A percentile compares a stretch with the other conserved stretches of the same genome.
Conservation (phyloP, 1,140 invertebrate species). For the Drosophila nikananu region DNA sequence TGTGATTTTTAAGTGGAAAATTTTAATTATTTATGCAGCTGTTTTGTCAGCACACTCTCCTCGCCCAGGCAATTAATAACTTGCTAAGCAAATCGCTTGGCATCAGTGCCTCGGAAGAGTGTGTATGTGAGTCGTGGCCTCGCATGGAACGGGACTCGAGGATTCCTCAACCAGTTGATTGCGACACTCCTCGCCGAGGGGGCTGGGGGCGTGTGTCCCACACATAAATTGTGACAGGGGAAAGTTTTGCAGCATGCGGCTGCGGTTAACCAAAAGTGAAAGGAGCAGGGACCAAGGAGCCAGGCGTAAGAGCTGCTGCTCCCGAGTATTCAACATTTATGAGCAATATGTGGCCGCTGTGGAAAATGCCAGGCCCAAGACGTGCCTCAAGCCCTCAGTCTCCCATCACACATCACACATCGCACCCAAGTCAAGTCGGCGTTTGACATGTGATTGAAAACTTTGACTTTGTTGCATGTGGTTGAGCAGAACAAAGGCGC, state of each 20-base stretch:
- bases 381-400: conserved; percentile 20
- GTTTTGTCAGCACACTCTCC: conserved; percentile 48
- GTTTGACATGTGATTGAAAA: conserved; percentile 83
- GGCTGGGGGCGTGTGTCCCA: conserved; percentile 14
- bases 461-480: conserved; percentile 81
- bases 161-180: conserved; percentile 67
- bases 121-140: not conserved
- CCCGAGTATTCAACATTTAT: conserved; percentile 70
- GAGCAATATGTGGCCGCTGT: conserved; percentile 79
- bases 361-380: conserved; percentile 59
- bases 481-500: conserved; percentile 50
- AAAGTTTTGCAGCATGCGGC: conserved; percentile 67
- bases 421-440: conserved; percentile 67
- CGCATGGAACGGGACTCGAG: conserved; percentile 1
- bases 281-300: conserved; percentile 1
- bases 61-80: conserved; percentile 66
- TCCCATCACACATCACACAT: conserved; percentile 11
- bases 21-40: conserved; percentile 79
- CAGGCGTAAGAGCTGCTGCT: not conserved
- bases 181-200: conserved; percentile 49
- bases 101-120: not conserved
- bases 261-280: conserved; percentile 57
- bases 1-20: conserved; percentile 68
- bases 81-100: conserved; percentile 51
- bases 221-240: conserved; percentile 66